Percentiles rank a stretch among this genome's conserved stretches.
These are phyloP conservation scores for Minunthozetes semirufus DNA, from an alignment of 2,888 invertebrate genomes.

Conservation along the genomic window DNA sequence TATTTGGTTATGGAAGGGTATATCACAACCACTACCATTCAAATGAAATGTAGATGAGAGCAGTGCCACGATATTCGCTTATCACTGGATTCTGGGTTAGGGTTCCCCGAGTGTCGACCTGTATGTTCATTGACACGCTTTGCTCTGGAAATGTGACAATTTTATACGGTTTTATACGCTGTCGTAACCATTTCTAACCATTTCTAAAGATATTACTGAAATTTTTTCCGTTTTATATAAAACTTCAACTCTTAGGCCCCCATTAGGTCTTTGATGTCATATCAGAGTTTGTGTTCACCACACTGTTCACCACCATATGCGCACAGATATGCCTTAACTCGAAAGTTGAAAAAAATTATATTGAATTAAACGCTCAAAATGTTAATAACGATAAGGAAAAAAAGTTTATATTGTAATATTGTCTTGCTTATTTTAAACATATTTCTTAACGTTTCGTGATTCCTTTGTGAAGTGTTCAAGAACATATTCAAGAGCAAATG, in stretches of 20 bases:
- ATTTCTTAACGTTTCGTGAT: too few species aligned
- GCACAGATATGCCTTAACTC: conserved; percentile 15
- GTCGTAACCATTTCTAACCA: background rate
- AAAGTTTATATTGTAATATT: too few species aligned
- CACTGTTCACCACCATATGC: too few species aligned
- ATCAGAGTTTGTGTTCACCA: conserved; percentile 26
- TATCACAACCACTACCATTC: background rate
- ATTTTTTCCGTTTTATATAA: conserved; percentile 3
- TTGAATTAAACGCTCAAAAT: conserved; percentile 21
- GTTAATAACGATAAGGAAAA: background rate
- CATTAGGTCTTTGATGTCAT: conserved; percentile 29
- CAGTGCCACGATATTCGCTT: background rate
- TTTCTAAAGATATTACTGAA: background rate
- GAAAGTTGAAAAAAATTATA: conserved; percentile 6
- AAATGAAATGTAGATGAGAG: conserved; percentile 1
- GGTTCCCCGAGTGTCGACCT: conserved; percentile 6
- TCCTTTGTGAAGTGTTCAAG: too few species aligned
- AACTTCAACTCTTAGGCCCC: conserved; percentile 17
- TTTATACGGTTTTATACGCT: conserved; percentile 8
- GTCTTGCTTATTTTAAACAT: too few species aligned
- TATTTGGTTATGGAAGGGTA: conserved; percentile 29
- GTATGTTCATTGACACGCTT: conserved; percentile 21
- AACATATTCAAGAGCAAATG: too few species aligned
- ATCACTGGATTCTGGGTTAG: background rate
- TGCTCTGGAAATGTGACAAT: background rate